phyloP scores from a whole-genome alignment of 2,113 vertebrate species.

The Pantherophis guttatus region DNA sequence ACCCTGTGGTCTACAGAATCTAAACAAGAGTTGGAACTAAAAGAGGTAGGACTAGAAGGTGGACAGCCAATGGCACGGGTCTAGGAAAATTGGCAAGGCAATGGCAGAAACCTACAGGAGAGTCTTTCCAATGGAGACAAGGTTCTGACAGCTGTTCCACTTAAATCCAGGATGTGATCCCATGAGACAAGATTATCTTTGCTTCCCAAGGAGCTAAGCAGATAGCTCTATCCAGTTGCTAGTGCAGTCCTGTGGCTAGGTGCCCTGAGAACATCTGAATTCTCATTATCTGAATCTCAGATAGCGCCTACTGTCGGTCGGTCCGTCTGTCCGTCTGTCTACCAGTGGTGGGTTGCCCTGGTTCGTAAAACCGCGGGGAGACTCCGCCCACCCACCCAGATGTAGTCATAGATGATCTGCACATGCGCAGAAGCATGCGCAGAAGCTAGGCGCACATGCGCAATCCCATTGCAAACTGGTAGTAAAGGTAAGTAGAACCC shows the following conservation, averaged over 20 bases:
- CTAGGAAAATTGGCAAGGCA: neutral
- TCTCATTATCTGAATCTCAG: too few species aligned
- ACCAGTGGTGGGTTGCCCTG: too few species aligned
- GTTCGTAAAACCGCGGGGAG: too few species aligned
- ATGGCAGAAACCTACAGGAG: neutral
- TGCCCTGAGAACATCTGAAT: too few species aligned
- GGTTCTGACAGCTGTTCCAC: neutral
- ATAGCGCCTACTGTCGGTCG: too few species aligned
- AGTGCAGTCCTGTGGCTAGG: neutral
- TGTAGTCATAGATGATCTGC: too few species aligned
- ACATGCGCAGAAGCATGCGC: too few species aligned
- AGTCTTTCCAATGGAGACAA: neutral
- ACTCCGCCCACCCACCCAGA: too few species aligned
- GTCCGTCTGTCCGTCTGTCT: too few species aligned
- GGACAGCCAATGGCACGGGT: neutral
- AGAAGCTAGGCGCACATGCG: too few species aligned
- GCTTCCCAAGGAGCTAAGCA: neutral
- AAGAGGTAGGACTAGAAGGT: neutral
- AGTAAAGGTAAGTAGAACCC: too few species aligned
- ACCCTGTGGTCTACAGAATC: neutral
- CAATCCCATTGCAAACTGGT: too few species aligned
- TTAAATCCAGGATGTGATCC: neutral
- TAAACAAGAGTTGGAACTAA: neutral
- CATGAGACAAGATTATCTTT: neutral
- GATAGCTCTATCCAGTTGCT: neutral